Conservation (phyloP, 2,888 invertebrate species). For the Himalopsyche tibetana region DNA sequence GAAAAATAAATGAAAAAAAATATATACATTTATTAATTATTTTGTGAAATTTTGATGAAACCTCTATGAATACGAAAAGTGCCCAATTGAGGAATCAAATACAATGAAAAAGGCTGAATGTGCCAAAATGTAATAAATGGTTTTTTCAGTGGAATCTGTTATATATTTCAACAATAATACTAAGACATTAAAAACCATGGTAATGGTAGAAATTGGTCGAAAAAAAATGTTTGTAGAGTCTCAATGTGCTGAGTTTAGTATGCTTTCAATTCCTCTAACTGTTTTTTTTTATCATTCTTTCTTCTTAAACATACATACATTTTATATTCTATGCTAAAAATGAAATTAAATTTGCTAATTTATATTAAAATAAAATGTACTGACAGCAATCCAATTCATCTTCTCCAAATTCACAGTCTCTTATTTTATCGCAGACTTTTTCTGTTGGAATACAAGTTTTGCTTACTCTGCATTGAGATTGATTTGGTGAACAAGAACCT, state of each 20-base stretch:
- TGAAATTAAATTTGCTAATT: not conserved
- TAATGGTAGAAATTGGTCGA: no score
- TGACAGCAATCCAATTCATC: conserved; percentile 89
- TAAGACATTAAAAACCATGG: no score
- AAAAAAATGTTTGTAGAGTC: not conserved
- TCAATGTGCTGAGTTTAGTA: not conserved
- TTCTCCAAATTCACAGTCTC: conserved; percentile 83
- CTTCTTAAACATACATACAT: no score
- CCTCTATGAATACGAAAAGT: no score
- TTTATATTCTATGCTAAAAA: no score
- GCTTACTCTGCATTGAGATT: conserved; percentile 81
- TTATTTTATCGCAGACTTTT: conserved; percentile 80
- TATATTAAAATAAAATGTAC: conserved; percentile 68
- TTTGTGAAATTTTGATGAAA: not conserved
- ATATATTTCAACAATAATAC: no score
- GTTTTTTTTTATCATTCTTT: no score
- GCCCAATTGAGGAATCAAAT: no score
- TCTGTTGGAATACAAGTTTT: conserved; percentile 79
- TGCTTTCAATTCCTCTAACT: not conserved
- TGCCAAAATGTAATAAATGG: no score
- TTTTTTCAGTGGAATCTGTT: no score
- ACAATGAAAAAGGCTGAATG: no score
- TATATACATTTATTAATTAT: not conserved
- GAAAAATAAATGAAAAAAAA: not conserved
- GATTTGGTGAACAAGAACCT: conserved; percentile 78